Evolutionary conservation across 1,140 invertebrate genomes (phyloP).

Genomic region (Tribolium castaneum): DNA sequence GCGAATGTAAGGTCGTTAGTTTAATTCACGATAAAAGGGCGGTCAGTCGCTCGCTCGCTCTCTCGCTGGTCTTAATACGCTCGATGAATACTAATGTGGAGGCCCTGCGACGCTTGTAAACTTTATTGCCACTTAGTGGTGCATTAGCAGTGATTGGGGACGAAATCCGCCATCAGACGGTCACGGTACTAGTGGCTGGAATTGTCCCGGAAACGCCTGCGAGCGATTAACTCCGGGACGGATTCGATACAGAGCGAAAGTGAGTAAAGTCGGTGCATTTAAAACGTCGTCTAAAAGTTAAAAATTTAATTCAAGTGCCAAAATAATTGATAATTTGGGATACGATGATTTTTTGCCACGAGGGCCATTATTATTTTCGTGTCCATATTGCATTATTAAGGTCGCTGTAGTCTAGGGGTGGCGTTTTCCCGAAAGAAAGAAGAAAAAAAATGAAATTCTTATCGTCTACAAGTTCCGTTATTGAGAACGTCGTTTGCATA

Average conservation of each 20-base stretch:
- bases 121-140: conserved; percentile 61
- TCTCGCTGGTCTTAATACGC: conserved; percentile 41
- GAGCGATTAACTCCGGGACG: conserved; percentile 9
- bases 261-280: not conserved
- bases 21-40: conserved; percentile 59
- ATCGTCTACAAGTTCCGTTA: conserved; percentile 42
- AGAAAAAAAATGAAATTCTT: conserved; percentile 40
- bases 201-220: not conserved
- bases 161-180: conserved; percentile 23
- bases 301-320: too few species aligned
- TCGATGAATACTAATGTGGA: conserved; percentile 61
- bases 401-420: not conserved
- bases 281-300: too few species aligned
- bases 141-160: conserved; percentile 62
- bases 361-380: too few species aligned
- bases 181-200: not conserved
- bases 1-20: conserved; percentile 57
- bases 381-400: conserved; percentile 8
- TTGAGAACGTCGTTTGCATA: conserved; percentile 47
- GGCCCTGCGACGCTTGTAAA: conserved; percentile 54
- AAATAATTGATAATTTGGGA: too few species aligned
- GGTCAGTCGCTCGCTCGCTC: conserved; percentile 48
- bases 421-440: not conserved
- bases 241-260: not conserved
- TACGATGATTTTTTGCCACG: too few species aligned